Evolutionary conservation across 1,140 invertebrate genomes (phyloP).

Genomic region (Microplitis mediator): DNA sequence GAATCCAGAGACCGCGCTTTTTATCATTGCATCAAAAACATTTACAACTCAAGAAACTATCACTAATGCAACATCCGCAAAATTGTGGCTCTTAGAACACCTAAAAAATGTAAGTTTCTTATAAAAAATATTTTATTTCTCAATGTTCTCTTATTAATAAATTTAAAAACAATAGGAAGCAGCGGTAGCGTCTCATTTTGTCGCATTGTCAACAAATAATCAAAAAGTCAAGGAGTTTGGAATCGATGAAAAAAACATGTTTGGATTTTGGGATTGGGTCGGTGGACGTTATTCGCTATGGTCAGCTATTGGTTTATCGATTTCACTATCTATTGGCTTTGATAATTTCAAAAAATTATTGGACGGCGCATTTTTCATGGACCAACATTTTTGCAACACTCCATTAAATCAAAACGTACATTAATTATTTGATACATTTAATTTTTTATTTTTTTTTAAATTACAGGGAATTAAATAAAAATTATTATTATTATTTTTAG

Average conservation of each 20-base stretch:
- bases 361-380: constrained; percentile 90
- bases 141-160: neutral
- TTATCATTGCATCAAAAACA: constrained; percentile 99
- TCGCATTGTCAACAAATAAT: constrained; percentile 95
- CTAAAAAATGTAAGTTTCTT: constrained; percentile 81
- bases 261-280: constrained; percentile 99
- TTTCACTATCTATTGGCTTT: constrained; percentile 91
- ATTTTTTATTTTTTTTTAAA: constrained; percentile 17
- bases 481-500: constrained; percentile 61
- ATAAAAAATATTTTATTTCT: neutral
- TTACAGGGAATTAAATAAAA: constrained; percentile 9
- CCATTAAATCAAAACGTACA: constrained; percentile 93
- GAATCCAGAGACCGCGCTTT: constrained; percentile 91
- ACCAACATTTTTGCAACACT: constrained; percentile 89
- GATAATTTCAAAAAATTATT: constrained; percentile 95
- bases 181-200: constrained; percentile 95
- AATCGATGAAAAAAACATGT: constrained; percentile 97
- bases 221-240: constrained; percentile 95
- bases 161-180: constrained; percentile 65
- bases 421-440: neutral
- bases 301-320: constrained; percentile 98
- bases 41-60: constrained; percentile 99
- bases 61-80: constrained; percentile 97
- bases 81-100: constrained; percentile 88
- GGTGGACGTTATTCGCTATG: constrained; percentile 97